These are phyloP conservation scores for Crossaster papposus DNA, from an alignment of 53 echinoderm and acorn worm genomes.

Conservation along the genomic window DNA sequence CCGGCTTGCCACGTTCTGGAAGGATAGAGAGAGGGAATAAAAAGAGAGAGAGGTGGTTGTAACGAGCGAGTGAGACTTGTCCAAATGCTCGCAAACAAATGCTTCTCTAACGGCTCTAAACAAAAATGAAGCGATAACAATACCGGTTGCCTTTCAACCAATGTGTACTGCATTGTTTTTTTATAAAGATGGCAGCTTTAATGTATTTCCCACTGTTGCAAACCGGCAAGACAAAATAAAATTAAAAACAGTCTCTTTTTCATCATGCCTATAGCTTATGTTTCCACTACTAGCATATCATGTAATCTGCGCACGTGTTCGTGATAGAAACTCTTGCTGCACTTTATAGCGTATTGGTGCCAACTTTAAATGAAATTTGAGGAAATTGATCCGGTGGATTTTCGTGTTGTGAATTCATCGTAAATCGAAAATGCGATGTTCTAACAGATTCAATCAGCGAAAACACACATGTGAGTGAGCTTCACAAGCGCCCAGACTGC, in stretches of 20 bases:
- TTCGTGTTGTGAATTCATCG: neutral
- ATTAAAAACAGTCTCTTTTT: neutral
- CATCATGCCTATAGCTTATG: neutral
- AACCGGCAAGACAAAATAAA: neutral
- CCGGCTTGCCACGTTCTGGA: constrained; percentile 7
- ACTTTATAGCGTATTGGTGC: neutral
- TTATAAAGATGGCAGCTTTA: neutral
- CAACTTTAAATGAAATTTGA: neutral
- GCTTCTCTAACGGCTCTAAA: no score
- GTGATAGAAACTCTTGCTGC: neutral
- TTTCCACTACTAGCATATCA: neutral
- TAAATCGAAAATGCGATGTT: no score
- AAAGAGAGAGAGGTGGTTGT: neutral
- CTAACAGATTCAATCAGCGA: no score
- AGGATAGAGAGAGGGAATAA: neutral
- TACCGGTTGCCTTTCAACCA: neutral
- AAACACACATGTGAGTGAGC: no score
- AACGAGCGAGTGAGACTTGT: neutral
- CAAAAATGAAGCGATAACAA: neutral
- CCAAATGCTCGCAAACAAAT: neutral
- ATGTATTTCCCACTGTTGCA: neutral
- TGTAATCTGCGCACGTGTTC: neutral
- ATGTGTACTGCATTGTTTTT: neutral
- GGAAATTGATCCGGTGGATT: neutral
- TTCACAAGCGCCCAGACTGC: no score